phyloP scores from a whole-genome alignment of 2,888 invertebrate species.

The Silvanus unidentatus region DNA sequence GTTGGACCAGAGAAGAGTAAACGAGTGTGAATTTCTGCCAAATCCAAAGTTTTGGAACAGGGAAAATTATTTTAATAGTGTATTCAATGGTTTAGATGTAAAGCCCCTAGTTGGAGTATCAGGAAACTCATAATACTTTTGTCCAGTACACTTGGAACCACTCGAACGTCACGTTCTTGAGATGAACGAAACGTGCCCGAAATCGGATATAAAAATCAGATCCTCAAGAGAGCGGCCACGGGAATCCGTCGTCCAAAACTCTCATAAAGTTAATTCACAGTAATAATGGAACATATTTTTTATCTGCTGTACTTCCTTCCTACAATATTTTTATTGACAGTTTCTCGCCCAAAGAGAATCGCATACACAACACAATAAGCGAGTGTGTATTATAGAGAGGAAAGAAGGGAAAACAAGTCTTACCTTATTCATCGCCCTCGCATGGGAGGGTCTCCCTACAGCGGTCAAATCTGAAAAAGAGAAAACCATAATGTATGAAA shows the following conservation, averaged over 20 bases:
- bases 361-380: too few species aligned
- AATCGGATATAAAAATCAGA: slow-evolving; percentile 41
- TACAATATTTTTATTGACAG: too few species aligned
- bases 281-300: slow-evolving; percentile 17
- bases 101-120: slow-evolving; percentile 1
- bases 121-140: slow-evolving; percentile 5
- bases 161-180: slow-evolving; percentile 36
- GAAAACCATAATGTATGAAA: slow-evolving; percentile 7
- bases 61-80: too few species aligned
- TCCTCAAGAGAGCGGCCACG: slow-evolving; percentile 31
- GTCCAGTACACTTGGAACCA: slow-evolving; percentile 22
- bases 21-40: too few species aligned
- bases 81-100: too few species aligned
- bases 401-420: slow-evolving; percentile 15
- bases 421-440: slow-evolving; percentile 44
- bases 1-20: background rate
- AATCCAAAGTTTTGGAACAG: too few species aligned
- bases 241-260: slow-evolving; percentile 20
- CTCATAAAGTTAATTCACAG: slow-evolving; percentile 28
- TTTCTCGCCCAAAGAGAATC: too few species aligned
- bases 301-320: too few species aligned
- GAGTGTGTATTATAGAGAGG: too few species aligned
- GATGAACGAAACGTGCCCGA: slow-evolving; percentile 38
- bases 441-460: slow-evolving; percentile 32
- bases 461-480: slow-evolving; percentile 39